phyloP scores from a whole-genome alignment of 2,113 vertebrate genomes.

The Oncorhynchus keta region DNA sequence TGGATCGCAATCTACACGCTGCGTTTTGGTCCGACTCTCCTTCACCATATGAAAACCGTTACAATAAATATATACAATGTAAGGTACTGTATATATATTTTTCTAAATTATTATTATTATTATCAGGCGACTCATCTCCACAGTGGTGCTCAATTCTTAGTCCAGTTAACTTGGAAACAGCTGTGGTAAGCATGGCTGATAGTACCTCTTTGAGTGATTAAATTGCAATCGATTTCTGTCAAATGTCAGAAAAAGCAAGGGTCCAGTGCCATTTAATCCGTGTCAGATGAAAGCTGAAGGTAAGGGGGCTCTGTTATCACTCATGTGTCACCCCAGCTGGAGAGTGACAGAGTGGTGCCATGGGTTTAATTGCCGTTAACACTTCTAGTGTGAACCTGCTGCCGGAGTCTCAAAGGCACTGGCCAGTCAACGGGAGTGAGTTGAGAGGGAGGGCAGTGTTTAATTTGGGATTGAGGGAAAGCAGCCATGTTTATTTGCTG shows the following conservation, averaged over 20 bases:
- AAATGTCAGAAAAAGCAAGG: constrained; percentile 81
- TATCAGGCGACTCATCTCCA: constrained; percentile 19
- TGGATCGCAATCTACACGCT: no score
- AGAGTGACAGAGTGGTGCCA: constrained; percentile 64
- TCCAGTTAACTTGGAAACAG: constrained; percentile 65
- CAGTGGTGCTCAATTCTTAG: neutral
- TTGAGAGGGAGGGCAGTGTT: constrained; percentile 53
- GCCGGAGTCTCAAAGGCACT: constrained; percentile 57
- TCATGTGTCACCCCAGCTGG: constrained; percentile 68
- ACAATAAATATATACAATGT: no score
- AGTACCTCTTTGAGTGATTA: constrained; percentile 75
- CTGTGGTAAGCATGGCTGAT: constrained; percentile 71
- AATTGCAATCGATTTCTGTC: constrained; percentile 88
- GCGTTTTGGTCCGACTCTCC: no score
- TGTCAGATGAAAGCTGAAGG: constrained; percentile 79
- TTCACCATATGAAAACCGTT: no score
- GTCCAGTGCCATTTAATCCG: constrained; percentile 82
- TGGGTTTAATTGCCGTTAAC: constrained; percentile 71
- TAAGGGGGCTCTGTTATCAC: constrained; percentile 87
- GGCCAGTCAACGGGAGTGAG: constrained; percentile 57
- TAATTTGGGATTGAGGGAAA: constrained; percentile 59
- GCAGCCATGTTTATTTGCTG: constrained; percentile 62
- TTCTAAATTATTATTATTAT: constrained; percentile 33
- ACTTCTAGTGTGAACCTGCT: constrained; percentile 45
- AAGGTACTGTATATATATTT: no score